Conservation (phyloP, 2,113 vertebrate genomes). For the Etheostoma spectabile region DNA sequence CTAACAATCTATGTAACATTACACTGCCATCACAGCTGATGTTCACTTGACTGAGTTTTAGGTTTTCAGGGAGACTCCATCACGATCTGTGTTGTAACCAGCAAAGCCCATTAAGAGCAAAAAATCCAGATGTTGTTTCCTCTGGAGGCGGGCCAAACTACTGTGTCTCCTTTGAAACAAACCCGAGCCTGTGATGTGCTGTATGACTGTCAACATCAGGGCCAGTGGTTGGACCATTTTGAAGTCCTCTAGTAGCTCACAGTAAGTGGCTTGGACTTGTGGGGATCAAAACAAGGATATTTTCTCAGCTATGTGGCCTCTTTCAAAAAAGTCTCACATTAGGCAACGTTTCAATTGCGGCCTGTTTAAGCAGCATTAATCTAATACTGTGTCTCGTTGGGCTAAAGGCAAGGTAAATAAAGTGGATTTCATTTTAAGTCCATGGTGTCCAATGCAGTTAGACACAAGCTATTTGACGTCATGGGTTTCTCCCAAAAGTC, state of each 20-base stretch:
- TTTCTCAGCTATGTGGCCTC: constrained; percentile 11
- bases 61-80: constrained; percentile 29
- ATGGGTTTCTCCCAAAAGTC: background rate
- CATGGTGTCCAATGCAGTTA: background rate
- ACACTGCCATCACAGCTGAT: background rate
- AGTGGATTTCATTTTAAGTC: background rate
- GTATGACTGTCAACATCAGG: constrained; percentile 43
- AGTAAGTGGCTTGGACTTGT: constrained; percentile 9
- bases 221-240: constrained; percentile 27
- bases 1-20: background rate
- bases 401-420: background rate
- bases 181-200: constrained; percentile 39
- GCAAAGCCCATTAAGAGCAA: constrained; percentile 29
- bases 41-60: constrained; percentile 19
- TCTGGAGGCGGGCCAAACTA: constrained; percentile 53
- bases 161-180: constrained; percentile 51
- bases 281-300: constrained; percentile 22
- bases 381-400: constrained; percentile 1
- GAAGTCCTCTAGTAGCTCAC: constrained; percentile 18
- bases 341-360: background rate
- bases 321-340: constrained; percentile 10
- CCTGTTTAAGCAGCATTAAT: background rate
- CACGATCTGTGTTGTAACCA: constrained; percentile 29
- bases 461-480: background rate
- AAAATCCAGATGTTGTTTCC: constrained; percentile 69